Evolutionary conservation across 2,888 invertebrate species (phyloP), one percentile per base, ranked within the genome.

Genomic region (Meganola albula): DNA sequence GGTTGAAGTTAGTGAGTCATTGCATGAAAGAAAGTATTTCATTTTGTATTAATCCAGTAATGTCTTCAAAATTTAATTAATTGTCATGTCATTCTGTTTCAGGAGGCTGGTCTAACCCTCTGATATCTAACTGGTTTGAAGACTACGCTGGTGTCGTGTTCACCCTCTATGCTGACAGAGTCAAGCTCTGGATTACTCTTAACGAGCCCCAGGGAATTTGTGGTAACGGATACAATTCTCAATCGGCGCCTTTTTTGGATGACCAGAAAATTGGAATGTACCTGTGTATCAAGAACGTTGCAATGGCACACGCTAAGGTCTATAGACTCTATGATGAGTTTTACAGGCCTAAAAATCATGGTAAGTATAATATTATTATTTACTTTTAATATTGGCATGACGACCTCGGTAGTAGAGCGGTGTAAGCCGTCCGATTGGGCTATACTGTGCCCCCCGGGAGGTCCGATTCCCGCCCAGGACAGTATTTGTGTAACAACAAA

Each of bases 151-250:
- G 78, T 10, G 46, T 89, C 0, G 64, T 87, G 2, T 87, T 85
- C 52, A 68, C 75, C 2, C 69, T 88, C 35, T 90, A 78, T 44
- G 90, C 88, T 0, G 87, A 88, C 45, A 80, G 89, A 21, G 88
- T 91, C 1, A 88, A 82, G 58, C 66, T 78, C 14, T 93, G 92
- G 92, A 82, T 91, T 0, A 93, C 93, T 0, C 83, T 93, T 34
- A 93, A 93, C 61, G 93, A 93, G 54, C 91, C 92, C 0, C 55
- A 67, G 12, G 42, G 72, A 2, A 49, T 79, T 12, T 85, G 87
- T 41, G 68, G 73, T 7, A 20, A 7, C 8, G 3, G 8, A 5
- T 20, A 20, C 8, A 20, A 20, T 20, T 7, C n/a, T 3, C 20
- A 5, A n/a, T 7, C 20, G 8, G 20, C 20, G 3, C 20, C 57